Conservation (phyloP, 2,797 vertebrate genomes). For the Cyclura pinguis region DNA sequence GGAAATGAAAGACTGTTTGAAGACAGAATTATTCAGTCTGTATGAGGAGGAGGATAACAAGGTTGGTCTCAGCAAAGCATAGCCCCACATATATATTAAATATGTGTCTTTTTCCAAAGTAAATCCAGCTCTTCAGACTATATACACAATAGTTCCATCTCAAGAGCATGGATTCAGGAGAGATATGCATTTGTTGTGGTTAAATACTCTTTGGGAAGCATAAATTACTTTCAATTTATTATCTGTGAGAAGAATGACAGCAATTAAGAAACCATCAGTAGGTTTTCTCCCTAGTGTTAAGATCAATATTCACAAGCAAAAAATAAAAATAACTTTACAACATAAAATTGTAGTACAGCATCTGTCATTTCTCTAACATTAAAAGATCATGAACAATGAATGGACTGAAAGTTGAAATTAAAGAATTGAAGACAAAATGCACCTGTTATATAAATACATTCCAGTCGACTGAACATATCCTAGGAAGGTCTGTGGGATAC, state of each 20-base stretch:
- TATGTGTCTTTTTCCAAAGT: background rate
- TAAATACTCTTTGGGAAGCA: background rate
- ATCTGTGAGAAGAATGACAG: background rate
- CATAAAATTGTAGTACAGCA: background rate
- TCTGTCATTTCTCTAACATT: background rate
- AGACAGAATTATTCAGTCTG: background rate
- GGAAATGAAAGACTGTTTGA: slow-evolving; percentile 9
- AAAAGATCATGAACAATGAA: slow-evolving; percentile 18
- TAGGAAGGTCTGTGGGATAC: slow-evolving; percentile 15
- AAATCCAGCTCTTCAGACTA: background rate
- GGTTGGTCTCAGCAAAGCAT: background rate
- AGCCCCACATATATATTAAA: background rate
- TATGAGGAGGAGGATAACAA: background rate
- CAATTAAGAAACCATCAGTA: background rate
- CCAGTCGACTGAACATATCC: slow-evolving; percentile 7
- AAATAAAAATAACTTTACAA: background rate
- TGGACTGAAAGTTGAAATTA: slow-evolving; percentile 5
- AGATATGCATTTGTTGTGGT: background rate
- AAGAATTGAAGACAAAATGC: slow-evolving; percentile 16
- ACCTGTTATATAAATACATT: slow-evolving; percentile 8
- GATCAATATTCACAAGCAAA: background rate
- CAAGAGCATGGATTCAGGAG: background rate
- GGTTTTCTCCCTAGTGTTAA: background rate
- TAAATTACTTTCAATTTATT: slow-evolving; percentile 6
- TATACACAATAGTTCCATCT: background rate